Evolutionary conservation across 2,113 vertebrate species (phyloP).

Genomic region (Uropsilus gracilis): DNA sequence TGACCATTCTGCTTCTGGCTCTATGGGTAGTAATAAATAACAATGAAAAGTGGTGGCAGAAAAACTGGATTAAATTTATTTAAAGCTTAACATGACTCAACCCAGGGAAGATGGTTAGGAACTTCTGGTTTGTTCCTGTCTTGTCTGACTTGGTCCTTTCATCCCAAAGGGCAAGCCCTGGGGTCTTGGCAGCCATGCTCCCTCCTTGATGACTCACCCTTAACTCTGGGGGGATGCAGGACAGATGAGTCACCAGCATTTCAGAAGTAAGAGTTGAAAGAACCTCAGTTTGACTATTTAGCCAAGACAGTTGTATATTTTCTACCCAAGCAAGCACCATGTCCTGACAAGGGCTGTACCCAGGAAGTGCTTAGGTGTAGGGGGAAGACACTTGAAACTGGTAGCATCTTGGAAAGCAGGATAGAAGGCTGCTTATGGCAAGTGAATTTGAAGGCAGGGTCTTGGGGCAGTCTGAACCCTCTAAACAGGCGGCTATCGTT

Average conservation of each 20-base stretch:
- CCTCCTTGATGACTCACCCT: conserved; percentile 1
- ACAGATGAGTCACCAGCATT: conserved; percentile 41
- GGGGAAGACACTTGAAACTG: background rate
- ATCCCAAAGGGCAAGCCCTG: background rate
- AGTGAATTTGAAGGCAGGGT: background rate
- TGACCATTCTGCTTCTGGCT: conserved; percentile 55
- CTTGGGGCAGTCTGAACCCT: background rate
- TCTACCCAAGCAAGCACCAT: background rate
- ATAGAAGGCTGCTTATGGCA: background rate
- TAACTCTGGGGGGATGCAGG: background rate
- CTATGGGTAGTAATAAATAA: conserved; percentile 60
- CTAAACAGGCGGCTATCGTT: background rate
- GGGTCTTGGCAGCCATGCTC: background rate
- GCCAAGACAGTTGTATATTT: background rate
- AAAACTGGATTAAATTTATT: conserved; percentile 61
- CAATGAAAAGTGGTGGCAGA: conserved; percentile 51
- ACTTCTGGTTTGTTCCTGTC: background rate
- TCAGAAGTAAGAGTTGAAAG: conserved; percentile 17
- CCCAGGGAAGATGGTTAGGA: background rate
- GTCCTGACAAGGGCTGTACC: background rate
- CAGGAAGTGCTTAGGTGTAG: background rate
- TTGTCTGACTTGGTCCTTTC: background rate
- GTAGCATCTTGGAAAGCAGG: background rate
- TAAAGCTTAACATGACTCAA: conserved; percentile 20
- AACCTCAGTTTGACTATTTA: conserved; percentile 1